A percentile compares a stretch with the other conserved stretches of the same genome.
phyloP scores from a whole-genome alignment of 2,113 vertebrate genomes.

The Pitta sordida region DNA sequence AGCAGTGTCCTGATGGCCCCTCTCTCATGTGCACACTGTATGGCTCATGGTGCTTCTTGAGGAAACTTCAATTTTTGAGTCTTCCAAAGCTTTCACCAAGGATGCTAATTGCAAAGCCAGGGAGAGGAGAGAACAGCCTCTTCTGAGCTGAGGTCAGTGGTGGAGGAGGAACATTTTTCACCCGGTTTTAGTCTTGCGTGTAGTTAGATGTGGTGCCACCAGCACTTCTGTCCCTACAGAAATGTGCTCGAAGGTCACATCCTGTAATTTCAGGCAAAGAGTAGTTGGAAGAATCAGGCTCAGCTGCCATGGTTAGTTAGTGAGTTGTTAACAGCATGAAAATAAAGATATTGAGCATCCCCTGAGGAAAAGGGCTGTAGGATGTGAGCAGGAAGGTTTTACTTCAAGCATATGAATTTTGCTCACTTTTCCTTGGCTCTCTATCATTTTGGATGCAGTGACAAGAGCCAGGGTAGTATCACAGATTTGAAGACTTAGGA shows the following conservation, averaged over 20 bases:
- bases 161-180: neutral
- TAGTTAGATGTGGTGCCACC: neutral
- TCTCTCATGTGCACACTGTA: neutral
- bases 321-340: neutral
- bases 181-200: neutral
- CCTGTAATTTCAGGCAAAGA: neutral
- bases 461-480: neutral
- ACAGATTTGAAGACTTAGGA: neutral
- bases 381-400: neutral
- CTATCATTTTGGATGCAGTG: neutral
- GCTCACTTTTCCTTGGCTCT: neutral
- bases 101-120: neutral
- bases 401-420: neutral
- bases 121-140: neutral
- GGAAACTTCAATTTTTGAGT: neutral
- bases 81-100: neutral
- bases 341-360: neutral
- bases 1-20: neutral
- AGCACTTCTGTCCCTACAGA: neutral
- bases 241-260: neutral
- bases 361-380: neutral
- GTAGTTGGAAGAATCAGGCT: neutral
- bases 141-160: neutral
- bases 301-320: neutral
- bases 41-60: neutral